These are phyloP conservation scores for Ictidomys tridecemlineatus DNA, from an alignment of 2,113 vertebrate genomes.

Conservation along the genomic window DNA sequence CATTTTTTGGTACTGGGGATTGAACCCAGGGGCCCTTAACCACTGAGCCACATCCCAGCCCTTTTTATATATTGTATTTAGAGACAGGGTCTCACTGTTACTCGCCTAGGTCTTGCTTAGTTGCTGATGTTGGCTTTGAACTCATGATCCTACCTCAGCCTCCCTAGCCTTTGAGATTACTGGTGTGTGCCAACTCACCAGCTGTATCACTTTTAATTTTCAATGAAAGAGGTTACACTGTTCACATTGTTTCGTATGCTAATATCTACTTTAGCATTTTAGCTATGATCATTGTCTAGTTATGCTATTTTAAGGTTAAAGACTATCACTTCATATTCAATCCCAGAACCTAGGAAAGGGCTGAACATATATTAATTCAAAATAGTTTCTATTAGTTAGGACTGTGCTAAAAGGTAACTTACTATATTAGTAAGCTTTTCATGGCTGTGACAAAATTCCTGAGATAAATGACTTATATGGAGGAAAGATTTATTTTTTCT, in stretches of 20 bases:
- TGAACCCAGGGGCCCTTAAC: no score
- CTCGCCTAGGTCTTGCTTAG: no score
- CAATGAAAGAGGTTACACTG: background rate
- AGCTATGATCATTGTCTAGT: background rate
- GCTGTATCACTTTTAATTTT: background rate
- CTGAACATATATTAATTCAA: slow-evolving; percentile 8
- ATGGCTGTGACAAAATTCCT: background rate
- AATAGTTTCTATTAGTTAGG: background rate
- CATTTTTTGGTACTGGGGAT: no score
- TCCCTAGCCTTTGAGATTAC: no score
- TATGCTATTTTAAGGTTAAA: slow-evolving; percentile 8
- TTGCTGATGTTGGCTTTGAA: no score
- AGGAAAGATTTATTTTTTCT: background rate
- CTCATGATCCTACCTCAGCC: no score
- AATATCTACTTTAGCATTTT: slow-evolving; percentile 10
- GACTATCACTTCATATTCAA: background rate
- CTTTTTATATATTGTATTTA: no score
- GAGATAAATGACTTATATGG: no score
- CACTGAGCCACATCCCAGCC: no score
- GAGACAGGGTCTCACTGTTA: no score
- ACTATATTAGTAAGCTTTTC: background rate
- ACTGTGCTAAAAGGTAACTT: background rate
- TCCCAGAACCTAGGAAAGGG: background rate
- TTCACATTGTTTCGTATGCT: background rate
- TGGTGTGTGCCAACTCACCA: no score